These are phyloP conservation scores for Meloidogyne hapla DNA, from an alignment of 1,140 invertebrate genomes.

Conservation along the genomic window DNA sequence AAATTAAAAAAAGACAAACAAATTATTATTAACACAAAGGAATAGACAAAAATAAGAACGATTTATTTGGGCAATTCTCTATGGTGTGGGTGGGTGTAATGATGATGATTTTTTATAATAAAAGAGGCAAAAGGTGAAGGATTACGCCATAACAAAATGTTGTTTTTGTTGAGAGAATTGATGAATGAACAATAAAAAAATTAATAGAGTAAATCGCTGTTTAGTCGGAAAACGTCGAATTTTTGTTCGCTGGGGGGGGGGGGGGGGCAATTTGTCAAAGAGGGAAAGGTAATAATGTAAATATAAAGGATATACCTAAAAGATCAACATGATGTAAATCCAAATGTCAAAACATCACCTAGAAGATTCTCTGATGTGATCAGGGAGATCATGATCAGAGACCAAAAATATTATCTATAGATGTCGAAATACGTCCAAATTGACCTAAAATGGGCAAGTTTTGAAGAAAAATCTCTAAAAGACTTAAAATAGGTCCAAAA, in stretches of 20 bases:
- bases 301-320: neutral
- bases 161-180: neutral
- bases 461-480: too few relatives aligned
- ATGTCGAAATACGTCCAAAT: too few relatives aligned
- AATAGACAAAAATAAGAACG: neutral
- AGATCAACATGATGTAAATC: too few relatives aligned
- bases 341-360: too few relatives aligned
- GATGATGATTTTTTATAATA: neutral
- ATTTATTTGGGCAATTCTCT: neutral
- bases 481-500: too few relatives aligned
- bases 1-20: neutral
- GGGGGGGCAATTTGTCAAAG: neutral
- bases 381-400: too few relatives aligned
- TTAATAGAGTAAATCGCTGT: neutral
- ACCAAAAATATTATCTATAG: too few relatives aligned
- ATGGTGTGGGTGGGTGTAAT: too few relatives aligned
- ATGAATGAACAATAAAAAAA: neutral
- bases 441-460: too few relatives aligned
- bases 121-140: neutral
- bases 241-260: neutral
- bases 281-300: neutral
- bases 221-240: neutral
- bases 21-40: neutral
- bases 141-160: neutral
- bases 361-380: too few relatives aligned